Percentiles rank a stretch among this genome's conserved stretches.
Evolutionary conservation across 2,113 vertebrate species (phyloP).

Genomic region (Neotoma lepida): DNA sequence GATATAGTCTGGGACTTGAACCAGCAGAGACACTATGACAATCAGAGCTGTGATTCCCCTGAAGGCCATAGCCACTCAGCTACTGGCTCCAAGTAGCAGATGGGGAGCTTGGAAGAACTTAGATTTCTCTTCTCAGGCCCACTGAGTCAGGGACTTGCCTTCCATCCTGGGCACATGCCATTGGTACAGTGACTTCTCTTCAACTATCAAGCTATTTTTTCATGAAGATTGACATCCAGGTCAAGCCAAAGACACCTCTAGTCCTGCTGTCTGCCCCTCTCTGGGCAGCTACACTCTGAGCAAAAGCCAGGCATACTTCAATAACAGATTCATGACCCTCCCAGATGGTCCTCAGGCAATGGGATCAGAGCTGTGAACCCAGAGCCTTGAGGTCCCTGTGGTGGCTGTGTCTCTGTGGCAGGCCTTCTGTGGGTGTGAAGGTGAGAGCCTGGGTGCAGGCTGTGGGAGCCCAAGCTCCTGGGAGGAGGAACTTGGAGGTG

Average conservation of each 20-base stretch:
- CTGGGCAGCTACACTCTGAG: not conserved
- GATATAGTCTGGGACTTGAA: fast-evolving
- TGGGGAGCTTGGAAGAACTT: not conserved
- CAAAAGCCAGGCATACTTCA: too few species aligned
- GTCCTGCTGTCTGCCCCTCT: not conserved
- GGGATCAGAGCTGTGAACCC: not conserved
- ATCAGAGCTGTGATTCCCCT: not conserved
- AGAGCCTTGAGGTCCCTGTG: fast-evolving
- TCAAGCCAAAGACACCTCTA: too few species aligned
- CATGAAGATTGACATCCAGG: not conserved
- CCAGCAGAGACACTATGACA: fast-evolving
- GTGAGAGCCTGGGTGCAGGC: not conserved
- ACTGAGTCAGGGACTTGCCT: not conserved
- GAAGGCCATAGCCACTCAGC: not conserved
- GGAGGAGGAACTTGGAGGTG: not conserved
- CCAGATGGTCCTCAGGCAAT: not conserved
- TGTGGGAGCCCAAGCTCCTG: not conserved
- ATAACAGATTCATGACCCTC: not conserved
- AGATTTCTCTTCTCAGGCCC: not conserved
- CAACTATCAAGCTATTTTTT: not conserved
- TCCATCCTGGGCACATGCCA: not conserved
- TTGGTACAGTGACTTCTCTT: not conserved
- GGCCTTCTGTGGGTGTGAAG: too few species aligned
- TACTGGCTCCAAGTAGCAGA: fast-evolving
- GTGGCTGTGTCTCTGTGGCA: fast-evolving